Conservation (phyloP, 2,113 vertebrate species). For the Hoplias malabaricus region DNA sequence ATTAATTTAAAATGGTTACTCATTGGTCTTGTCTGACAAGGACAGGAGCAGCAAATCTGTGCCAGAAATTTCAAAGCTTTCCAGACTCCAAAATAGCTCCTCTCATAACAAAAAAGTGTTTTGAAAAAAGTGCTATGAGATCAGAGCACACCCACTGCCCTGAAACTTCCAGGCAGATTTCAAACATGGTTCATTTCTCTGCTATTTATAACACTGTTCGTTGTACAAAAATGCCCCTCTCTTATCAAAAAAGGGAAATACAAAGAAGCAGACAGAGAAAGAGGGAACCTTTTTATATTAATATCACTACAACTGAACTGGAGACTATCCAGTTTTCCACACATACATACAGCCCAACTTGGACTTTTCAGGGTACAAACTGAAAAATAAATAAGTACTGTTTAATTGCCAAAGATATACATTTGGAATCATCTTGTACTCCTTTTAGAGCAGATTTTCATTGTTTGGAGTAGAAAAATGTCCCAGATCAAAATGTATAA, state of each 20-base stretch:
- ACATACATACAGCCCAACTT: neutral
- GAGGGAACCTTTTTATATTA: neutral
- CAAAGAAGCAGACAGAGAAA: neutral
- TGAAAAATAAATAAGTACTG: too few species aligned
- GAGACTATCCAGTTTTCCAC: neutral
- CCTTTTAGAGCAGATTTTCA: too few species aligned
- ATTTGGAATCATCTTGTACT: too few species aligned
- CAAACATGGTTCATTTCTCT: constrained; percentile 13
- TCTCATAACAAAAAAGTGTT: neutral
- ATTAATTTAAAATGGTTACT: too few species aligned
- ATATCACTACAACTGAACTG: neutral
- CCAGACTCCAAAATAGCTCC: neutral
- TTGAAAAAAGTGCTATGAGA: neutral
- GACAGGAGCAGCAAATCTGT: neutral
- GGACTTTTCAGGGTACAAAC: too few species aligned
- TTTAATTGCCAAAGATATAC: too few species aligned
- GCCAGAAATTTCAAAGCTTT: neutral
- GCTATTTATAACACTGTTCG: constrained; percentile 31
- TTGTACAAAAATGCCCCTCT: neutral
- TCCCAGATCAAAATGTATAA: too few species aligned
- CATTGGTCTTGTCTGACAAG: too few species aligned
- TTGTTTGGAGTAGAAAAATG: too few species aligned
- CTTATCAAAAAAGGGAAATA: neutral
- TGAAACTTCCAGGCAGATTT: neutral
- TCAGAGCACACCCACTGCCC: neutral